phyloP scores from a whole-genome alignment of 92 coral and sea anemone species.

The Porites evermanni region DNA sequence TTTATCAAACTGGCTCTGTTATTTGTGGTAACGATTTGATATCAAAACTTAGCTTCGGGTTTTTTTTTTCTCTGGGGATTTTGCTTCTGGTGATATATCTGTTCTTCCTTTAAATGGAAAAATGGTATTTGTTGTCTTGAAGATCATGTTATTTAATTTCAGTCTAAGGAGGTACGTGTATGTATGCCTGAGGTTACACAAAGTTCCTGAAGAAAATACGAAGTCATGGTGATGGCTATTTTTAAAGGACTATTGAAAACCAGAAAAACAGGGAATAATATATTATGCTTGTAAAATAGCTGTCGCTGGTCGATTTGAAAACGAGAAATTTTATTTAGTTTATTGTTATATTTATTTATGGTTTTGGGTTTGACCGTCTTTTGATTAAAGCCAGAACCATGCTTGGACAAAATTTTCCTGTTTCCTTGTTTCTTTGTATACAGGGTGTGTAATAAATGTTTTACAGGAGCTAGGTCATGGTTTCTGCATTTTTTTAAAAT shows the following conservation, averaged over 20 bases:
- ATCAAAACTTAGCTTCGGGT: not conserved
- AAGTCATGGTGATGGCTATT: conserved; percentile 3
- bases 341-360: not conserved
- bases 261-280: not conserved
- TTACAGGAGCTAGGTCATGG: no score
- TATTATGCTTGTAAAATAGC: conserved; percentile 25
- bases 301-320: conserved; percentile 25
- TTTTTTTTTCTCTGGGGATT: not conserved
- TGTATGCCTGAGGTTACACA: not conserved
- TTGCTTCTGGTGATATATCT: not conserved
- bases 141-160: not conserved
- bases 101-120: not conserved
- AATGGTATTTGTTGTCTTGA: not conserved
- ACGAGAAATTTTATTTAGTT: conserved; percentile 13
- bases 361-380: conserved; percentile 12
- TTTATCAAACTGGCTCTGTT: not conserved
- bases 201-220: not conserved
- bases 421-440: conserved; percentile 1
- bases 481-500: no score
- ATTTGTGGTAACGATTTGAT: not conserved
- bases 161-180: not conserved
- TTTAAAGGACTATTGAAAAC: not conserved
- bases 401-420: conserved; percentile 6
- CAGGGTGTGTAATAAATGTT: not conserved
- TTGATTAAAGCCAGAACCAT: not conserved